Conservation (phyloP, 2,113 vertebrate species). For the Dermatemys mawii region DNA sequence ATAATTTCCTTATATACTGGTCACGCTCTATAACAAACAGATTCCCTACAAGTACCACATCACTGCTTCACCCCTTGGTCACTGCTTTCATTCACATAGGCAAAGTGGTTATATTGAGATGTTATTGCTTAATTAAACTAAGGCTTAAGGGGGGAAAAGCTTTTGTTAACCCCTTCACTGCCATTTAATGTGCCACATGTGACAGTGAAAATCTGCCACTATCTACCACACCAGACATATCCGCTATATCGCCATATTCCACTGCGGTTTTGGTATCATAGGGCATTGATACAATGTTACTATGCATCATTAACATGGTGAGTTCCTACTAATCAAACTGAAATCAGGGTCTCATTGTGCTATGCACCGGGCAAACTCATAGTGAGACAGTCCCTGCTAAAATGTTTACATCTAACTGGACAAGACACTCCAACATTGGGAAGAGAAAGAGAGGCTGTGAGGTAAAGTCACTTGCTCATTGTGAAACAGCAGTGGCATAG, state of each 20-base stretch:
- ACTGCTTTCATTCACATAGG: background rate
- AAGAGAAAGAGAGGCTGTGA: background rate
- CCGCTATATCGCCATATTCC: background rate
- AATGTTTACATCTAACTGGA: background rate
- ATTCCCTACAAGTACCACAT: background rate
- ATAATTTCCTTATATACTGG: background rate
- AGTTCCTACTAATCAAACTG: background rate
- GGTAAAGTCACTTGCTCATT: background rate
- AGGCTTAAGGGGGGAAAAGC: background rate
- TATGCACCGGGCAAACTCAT: background rate
- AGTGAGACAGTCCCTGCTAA: background rate
- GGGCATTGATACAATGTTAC: background rate
- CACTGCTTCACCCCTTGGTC: conserved; percentile 2
- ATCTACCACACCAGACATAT: background rate
- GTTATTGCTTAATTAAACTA: conserved; percentile 6
- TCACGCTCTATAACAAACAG: background rate
- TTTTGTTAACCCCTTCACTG: background rate
- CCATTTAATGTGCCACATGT: background rate
- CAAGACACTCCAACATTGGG: accelerated
- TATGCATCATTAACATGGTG: background rate
- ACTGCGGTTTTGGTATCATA: background rate
- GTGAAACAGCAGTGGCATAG: background rate
- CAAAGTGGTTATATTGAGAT: background rate
- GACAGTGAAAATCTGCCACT: background rate
- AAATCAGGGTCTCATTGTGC: background rate